Evolutionary conservation across 2,113 vertebrate species (phyloP), one percentile per base, ranked within the genome.

Genomic region (Cariama cristata): DNA sequence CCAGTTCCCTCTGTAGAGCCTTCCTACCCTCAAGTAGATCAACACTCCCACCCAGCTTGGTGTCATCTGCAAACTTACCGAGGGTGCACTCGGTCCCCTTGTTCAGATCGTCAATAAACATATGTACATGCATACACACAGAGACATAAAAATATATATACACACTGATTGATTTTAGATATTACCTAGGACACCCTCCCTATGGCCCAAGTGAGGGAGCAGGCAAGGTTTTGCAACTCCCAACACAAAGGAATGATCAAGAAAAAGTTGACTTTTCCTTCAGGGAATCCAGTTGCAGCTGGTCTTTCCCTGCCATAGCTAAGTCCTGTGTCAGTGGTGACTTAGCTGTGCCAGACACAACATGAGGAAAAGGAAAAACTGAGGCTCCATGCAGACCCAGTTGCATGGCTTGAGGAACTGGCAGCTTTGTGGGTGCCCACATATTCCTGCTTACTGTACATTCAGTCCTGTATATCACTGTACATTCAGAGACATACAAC

Each of bases 91-190:
- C 38, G 38, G 8, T 38, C 38, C 38, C 38, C 38, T 38, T 38
- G 38, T 38, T 38, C 38, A 38, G 38, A 38, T 38, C 38, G 38
- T 38, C 38, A 38, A 38, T 38, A 38, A 38, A 13, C 8, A 21
- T 17, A 11, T 6, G 17, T 20, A 8, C 16, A 32, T 23, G 17
- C 4, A 50, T 42, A 42, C 8, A 53, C 20, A 53, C 8, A 50
- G 2, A 50, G 3, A 52, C 1, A 30, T 3, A 20, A 9, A 32
- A 7, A 23, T 2, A 45, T 45, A 7, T 45, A 24, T 14, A 22
- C 24, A 21, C n/a, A 33, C 44, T 67, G 47, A 53, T 45, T 88
- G 49, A 56, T 67, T 94, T 94, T 84, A 80, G 17, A 30, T 86
- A 79, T 91, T 30, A 22, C 28, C 11, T 83, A 8, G 63, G 26